phyloP scores from a whole-genome alignment of 2,113 vertebrate genomes.

The Proterorhinus semilunaris region DNA sequence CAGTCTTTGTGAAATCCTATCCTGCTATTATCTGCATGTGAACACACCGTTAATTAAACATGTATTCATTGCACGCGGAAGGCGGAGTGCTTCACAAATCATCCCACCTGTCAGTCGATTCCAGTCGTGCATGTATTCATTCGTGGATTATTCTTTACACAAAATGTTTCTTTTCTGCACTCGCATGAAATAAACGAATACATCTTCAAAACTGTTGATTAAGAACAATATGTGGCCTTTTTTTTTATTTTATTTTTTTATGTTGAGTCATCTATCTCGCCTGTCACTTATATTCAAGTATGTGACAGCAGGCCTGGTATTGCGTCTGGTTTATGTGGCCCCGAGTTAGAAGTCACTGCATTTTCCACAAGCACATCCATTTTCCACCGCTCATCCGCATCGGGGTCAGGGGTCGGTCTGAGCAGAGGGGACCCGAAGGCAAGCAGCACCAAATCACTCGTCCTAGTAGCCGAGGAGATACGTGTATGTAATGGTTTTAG shows the following conservation, averaged over 20 bases:
- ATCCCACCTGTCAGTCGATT: background rate
- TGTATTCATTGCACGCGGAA: conserved; percentile 4
- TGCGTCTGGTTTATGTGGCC: background rate
- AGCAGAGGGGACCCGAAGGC: background rate
- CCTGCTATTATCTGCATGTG: background rate
- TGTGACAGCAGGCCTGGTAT: background rate
- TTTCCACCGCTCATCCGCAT: conserved; percentile 8
- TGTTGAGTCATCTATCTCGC: background rate
- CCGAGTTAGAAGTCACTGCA: conserved; percentile 3
- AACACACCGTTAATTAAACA: conserved; percentile 14
- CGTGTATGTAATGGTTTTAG: too few species aligned
- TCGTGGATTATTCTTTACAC: background rate
- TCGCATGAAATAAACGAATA: too few species aligned
- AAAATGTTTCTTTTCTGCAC: too few species aligned
- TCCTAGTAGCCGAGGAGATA: background rate
- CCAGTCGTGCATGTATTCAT: background rate
- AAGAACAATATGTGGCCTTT: too few species aligned
- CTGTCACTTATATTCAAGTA: background rate
- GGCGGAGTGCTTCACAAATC: background rate
- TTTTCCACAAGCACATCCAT: background rate
- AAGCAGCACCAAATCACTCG: background rate
- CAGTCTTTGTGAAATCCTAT: background rate
- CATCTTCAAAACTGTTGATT: too few species aligned
- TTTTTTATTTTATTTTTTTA: background rate
- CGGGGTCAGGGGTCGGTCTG: background rate